Evolutionary conservation across 1,140 invertebrate genomes (phyloP), one percentile per base, ranked within the genome.

Genomic region (Drosophila sulfurigaster): DNA sequence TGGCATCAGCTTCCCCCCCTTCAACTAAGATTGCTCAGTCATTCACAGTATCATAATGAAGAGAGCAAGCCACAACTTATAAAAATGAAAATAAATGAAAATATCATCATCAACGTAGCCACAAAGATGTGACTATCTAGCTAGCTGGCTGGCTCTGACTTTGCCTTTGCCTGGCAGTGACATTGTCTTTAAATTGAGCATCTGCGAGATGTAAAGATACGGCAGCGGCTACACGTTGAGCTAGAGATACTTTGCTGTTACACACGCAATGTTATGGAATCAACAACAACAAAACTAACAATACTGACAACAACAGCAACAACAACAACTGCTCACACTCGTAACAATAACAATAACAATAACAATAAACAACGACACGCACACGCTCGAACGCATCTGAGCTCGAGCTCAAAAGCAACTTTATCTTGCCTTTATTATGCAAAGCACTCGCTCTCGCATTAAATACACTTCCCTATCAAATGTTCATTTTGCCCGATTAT

Each of bases 141-240:
- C 20, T n/a, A n/a, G n/a, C 20, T 52, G 1, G 28, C 20, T 32
- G 11, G 11, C 11, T 5, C 5, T 30, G 43, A 4, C 13, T 41
- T 32, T 30, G 52, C n/a, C 11, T 45, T 32, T 13, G 16, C 13
- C 71, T 56, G 71, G 32, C 71, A 74, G 56, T 74, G 71, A 74
- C 71, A 74, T 74, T 74, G 71, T 69, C 71, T 69, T 62, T 20
- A 57, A 58, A 45, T 59, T 11, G 5, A 8, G 57, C 51, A 64
- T 48, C 49, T 46, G 28, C 43, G 38, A 45, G 32, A 20, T n/a
- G 15, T n/a, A 48, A 15, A 30, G 25, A 46, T 51, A 49, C 6
- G 35, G 13, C 16, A 58, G 16, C 7, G 35, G 13, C 16, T 67
- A 32, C 10, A 38, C 35, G 30, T 5, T 10, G 7, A 67, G 28